Base-by-base conservation (phyloP, 1,140 invertebrate species). In the Bombus confusus region DNA sequence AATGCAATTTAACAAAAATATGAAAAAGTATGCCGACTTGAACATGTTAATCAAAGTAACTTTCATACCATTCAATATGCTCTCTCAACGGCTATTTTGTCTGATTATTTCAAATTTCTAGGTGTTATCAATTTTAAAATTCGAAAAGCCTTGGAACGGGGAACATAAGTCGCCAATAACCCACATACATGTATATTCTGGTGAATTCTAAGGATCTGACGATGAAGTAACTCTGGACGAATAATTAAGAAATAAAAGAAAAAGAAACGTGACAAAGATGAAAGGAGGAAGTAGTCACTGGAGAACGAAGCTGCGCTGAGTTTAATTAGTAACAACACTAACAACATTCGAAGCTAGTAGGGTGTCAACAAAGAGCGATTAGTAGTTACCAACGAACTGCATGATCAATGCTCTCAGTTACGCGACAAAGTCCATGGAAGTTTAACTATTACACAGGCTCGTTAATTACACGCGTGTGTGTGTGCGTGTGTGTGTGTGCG, bases 331-430 rank as follows among this genome's bases (percentile, higher is more conserved):
- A 64, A 37, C 22, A 59, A 22, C 25, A 31, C 9, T 41, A 64
- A 37, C 13, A 41, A 12, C 25, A 41, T 25, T 41, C 6, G 41
- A 28, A 41, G 39, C 62, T 68, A 34, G 43, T 6, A 6, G 31
- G 39, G 57, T 43, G 34, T 82, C 62, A 77, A 83, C 82, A 78
- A 78, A 78, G 82, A 69, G 62, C 31, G 74, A 83, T 83, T 83
- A 77, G 47, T 78, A 69, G 47, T 71, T 78, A 59, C 37, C 12
- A 47, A 69, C 62, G 43, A 83, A 64, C 47, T 69, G 37, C 75
- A 59, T 59, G 82, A 83, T 83, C 82, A 78, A 83, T 78, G 82
- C 31, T 78, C 75, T 68, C 75, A 22, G 64, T 59, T 78, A 39
- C 75, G 43, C 10, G 31, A n/a, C n/a, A 31, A 69, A 59, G 74